Percentiles rank a stretch among this genome's conserved stretches.
Evolutionary conservation across 2,888 invertebrate genomes (phyloP).

Genomic region (Syritta pipiens): DNA sequence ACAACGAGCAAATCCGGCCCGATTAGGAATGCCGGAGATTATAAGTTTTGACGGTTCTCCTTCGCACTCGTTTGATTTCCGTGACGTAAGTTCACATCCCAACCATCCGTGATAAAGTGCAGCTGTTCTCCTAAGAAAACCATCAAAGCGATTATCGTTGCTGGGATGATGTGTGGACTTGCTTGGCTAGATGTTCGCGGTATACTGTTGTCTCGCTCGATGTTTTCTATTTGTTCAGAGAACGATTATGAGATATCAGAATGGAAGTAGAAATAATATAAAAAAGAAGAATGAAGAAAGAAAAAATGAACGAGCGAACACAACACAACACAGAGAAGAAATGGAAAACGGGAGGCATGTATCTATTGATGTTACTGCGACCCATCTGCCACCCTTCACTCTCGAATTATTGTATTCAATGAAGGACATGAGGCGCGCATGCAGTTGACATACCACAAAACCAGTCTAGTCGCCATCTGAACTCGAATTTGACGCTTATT

Average conservation of each 20-base stretch:
- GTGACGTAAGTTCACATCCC: conserved; percentile 48
- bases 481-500: conserved; percentile 68
- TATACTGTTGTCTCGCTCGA: conserved; percentile 60
- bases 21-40: conserved; percentile 34
- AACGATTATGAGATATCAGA: conserved; percentile 60
- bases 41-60: conserved; percentile 24
- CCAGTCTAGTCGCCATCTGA: conserved; percentile 69
- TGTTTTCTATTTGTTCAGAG: conserved; percentile 66
- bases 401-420: conserved; percentile 61
- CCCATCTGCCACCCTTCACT: conserved; percentile 68
- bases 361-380: conserved; percentile 63
- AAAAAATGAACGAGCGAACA: conserved; percentile 7
- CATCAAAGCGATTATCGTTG: conserved; percentile 61
- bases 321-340: conserved; percentile 38
- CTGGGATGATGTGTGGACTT: conserved; percentile 56
- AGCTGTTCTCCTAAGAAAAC: conserved; percentile 56
- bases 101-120: conserved; percentile 50
- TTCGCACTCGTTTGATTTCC: conserved; percentile 31
- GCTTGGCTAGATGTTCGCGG: conserved; percentile 30
- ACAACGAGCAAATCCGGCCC: too few relatives aligned
- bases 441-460: conserved; percentile 68
- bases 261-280: conserved; percentile 26
- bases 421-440: conserved; percentile 69
- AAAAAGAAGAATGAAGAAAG: conserved; percentile 21
- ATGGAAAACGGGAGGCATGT: conserved; percentile 53